Base-by-base conservation (phyloP, 2,797 vertebrate genomes). In the Tamandua tetradactyla region DNA sequence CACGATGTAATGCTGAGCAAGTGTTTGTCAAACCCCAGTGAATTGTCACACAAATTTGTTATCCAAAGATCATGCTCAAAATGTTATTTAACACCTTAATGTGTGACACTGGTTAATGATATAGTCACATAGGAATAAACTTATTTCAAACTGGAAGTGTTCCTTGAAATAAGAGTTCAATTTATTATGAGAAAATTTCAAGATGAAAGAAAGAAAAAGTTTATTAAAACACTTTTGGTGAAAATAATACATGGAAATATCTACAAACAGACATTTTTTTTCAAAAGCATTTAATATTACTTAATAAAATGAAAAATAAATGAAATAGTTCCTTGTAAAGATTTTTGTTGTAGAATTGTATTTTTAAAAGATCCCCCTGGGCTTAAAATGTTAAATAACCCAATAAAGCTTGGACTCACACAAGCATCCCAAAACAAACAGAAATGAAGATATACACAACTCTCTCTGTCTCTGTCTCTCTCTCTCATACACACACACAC, bases 121-220 rank as follows among this genome's bases (percentile, higher is more conserved):
- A 3, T 8, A n/a, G 40, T 75, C 74, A 44, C 47, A 61, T 4
- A 32, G 52, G 87, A 44, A 82, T 32, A 35, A 71, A 94, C 40
- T 89, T 66, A 74, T 93, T 97, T 91, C 86, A 89, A 92, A 86
- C n/a, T 64, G 69, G 18, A 91, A 64, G 20, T 83, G 37, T 87
- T 92, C 55, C 25, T 91, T 85, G 66, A 93, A 94, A 91, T 64
- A 71, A 87, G 25, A 93, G 55, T 55, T 96, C 37, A 87, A 30
- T 62, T 87, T 42, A 30, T 8, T 47, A 47, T 57, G 47, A 80
- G 49, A 88, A 86, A 89, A 94, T 93, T 94, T 42, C 64, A 95
- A 94, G 59, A 93, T 91, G 83, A 94, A 30, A 89, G 84, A 72
- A 92, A 75, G 40, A 68, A 52, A 66, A 81, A 82, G 2, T n/a